A percentile compares a stretch with the other conserved stretches of the same genome.
phyloP scores from a whole-genome alignment of 1,140 invertebrate species.

The Drosophila watanabei region DNA sequence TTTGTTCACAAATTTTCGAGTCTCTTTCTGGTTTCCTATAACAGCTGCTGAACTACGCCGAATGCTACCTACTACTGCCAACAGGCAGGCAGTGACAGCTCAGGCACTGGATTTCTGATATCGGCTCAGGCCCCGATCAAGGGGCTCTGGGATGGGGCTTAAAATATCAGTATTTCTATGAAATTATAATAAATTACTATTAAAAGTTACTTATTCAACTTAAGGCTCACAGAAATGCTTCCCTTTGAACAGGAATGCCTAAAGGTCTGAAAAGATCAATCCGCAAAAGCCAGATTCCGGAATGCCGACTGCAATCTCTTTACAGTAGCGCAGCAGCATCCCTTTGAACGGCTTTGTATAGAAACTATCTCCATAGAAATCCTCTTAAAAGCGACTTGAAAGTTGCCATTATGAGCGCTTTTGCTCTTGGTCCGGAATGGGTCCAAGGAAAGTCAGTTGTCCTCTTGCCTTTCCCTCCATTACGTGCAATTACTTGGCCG shows the following conservation, averaged over 20 bases:
- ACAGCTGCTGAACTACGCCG: slow-evolving; percentile 49
- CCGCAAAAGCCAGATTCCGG: background rate
- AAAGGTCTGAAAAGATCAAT: slow-evolving; percentile 14
- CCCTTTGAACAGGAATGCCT: background rate
- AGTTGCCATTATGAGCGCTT: slow-evolving; percentile 39
- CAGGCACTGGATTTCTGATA: background rate
- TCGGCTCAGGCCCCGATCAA: background rate
- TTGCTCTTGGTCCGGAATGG: slow-evolving; percentile 26
- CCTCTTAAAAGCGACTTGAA: slow-evolving; percentile 38
- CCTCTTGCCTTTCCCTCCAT: slow-evolving; percentile 41
- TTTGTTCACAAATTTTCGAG: slow-evolving; percentile 63
- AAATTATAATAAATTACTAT: background rate
- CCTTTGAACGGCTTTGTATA: slow-evolving; percentile 10
- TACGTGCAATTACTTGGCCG: slow-evolving; percentile 48
- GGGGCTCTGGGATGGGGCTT: slow-evolving; percentile 1
- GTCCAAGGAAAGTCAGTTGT: slow-evolving; percentile 34
- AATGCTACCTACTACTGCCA: slow-evolving; percentile 40
- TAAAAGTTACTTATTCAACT: background rate
- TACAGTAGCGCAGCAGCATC: background rate
- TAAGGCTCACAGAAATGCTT: background rate
- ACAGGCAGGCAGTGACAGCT: slow-evolving; percentile 42
- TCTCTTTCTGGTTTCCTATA: slow-evolving; percentile 42
- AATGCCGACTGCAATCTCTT: slow-evolving; percentile 7
- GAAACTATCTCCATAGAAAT: slow-evolving; percentile 43
- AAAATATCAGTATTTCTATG: background rate